These are phyloP conservation scores for Drosophila cardini DNA, from an alignment of 1,140 invertebrate genomes.

Conservation along the genomic window DNA sequence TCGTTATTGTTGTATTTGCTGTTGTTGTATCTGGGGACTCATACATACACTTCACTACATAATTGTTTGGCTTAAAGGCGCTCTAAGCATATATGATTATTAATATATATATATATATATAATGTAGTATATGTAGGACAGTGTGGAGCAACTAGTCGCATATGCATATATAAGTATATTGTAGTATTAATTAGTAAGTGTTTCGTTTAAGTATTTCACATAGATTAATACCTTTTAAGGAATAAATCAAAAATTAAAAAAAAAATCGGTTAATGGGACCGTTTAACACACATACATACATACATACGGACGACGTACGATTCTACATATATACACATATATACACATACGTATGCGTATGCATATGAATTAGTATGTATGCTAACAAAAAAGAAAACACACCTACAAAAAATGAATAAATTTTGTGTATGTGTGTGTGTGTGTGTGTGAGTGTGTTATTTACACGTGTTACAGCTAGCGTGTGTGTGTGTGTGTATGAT, in stretches of 20 bases:
- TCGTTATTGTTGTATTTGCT: conserved; percentile 29
- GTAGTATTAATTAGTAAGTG: too few species aligned
- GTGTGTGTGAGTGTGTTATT: conserved; percentile 30
- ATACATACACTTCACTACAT: conserved; percentile 48
- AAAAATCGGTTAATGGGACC: conserved; percentile 11
- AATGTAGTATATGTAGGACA: conserved; percentile 7
- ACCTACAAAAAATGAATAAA: conserved; percentile 23
- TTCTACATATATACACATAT: conserved; percentile 18
- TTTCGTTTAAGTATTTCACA: neutral
- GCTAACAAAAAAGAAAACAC: conserved; percentile 42
- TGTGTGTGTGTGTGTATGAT: conserved; percentile 6
- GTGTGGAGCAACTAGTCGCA: conserved; percentile 45
- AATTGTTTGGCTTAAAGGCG: conserved; percentile 32
- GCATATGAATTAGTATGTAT: conserved; percentile 42
- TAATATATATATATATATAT: conserved; percentile 5
- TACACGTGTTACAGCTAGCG: conserved; percentile 36
- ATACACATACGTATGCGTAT: conserved; percentile 23
- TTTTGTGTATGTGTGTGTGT: conserved; percentile 18
- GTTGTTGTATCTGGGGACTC: conserved; percentile 21
- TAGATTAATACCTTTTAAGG: conserved; percentile 34
- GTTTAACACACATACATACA: conserved; percentile 35
- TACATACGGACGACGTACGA: conserved; percentile 25
- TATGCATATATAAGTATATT: conserved; percentile 41
- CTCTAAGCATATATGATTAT: conserved; percentile 44
- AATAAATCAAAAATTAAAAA: neutral